Base-by-base conservation (phyloP, 2,888 invertebrate species). In the Drosophila pegasa region DNA sequence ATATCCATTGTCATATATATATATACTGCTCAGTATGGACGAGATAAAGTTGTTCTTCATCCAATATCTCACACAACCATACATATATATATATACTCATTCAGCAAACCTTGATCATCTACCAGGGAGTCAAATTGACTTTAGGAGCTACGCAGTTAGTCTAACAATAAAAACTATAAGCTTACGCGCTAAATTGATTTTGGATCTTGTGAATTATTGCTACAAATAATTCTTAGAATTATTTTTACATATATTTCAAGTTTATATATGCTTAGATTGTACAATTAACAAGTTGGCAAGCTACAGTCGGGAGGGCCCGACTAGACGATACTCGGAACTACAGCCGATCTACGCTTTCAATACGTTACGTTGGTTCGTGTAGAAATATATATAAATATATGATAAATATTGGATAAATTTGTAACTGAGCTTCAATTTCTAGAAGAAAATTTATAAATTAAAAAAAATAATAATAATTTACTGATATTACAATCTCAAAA, bases 31-130 rank as follows among this genome's bases (percentile, higher is more conserved):
- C 12, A 33, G 33, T 50, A 33, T 50, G 37, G 9, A 18, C 9
- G 3, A 40, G 5, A 8, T 22, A 20, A 22, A 29, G 27, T 37
- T 16, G 16, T 16, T 25, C 20, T 60, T 14, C 0, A 25, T n/a
- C 33, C 16, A 37, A 7, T 38, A n/a, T 12, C 29, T 12, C 7
- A 35, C 14, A n/a, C 14, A 3, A 27, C 45, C 43, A 45, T 31
- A 31, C 12, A 29, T 29, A 29, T 9, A 10, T 16, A 8, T 37
- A 27, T 38, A 31, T 27, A 29, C 38, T 29, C 14, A 35, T 75
- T 75, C 75, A 75, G 80, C 71, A 80, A 79, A 22, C 54, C 38
- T 38, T 64, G 71, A 70, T 79, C 55, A 43, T 52, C 43, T 18
- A 18, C 59, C 59, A 31, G 31, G 31, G 22, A 25, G 40, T 40